Conservation (phyloP, 2,797 vertebrate genomes). For the Falco cherrug region DNA sequence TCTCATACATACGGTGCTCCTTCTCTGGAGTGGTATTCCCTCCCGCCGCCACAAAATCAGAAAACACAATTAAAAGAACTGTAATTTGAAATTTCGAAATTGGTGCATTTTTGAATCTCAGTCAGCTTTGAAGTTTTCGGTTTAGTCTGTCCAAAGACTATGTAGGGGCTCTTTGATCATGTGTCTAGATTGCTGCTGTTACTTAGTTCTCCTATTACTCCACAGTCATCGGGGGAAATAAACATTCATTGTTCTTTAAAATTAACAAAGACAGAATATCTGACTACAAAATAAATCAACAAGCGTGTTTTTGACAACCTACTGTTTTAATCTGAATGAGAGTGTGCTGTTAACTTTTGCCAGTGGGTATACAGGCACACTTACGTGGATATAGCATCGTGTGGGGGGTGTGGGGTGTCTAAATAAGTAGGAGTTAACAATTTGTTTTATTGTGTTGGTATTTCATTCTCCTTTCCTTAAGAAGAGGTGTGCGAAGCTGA, state of each 20-base stretch:
- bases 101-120: background rate
- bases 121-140: constrained; percentile 24
- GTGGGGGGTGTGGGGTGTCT: background rate
- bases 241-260: constrained; percentile 22
- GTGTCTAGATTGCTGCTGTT: constrained; percentile 25
- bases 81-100: constrained; percentile 36
- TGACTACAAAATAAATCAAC: background rate
- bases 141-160: background rate
- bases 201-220: constrained; percentile 30
- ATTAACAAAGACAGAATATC: background rate
- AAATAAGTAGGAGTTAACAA: background rate
- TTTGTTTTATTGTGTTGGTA: background rate
- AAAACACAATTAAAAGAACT: background rate
- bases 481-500: background rate
- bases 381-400: background rate
- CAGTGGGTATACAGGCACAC: background rate
- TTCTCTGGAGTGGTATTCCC: background rate
- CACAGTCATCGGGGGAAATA: background rate
- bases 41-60: background rate
- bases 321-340: background rate
- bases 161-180: background rate
- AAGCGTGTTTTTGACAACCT: background rate
- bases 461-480: background rate
- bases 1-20: background rate
- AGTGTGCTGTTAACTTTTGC: background rate